These are phyloP conservation scores for Sussaba pulchella DNA, from an alignment of 2,888 invertebrate species.

Conservation along the genomic window DNA sequence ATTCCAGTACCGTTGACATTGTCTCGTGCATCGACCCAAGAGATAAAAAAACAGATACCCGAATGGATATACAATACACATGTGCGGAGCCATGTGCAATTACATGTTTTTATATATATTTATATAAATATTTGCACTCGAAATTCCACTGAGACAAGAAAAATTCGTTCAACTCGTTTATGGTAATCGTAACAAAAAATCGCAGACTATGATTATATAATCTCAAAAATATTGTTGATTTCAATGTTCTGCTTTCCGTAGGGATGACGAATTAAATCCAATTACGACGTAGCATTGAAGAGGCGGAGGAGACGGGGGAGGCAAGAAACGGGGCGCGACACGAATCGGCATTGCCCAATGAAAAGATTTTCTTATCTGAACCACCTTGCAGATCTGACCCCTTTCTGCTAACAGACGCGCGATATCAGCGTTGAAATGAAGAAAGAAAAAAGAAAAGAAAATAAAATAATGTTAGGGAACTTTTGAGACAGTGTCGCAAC, in stretches of 20 bases:
- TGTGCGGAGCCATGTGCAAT: too few relatives aligned
- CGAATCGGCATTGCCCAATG: conserved; percentile 2
- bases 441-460: conserved; percentile 28
- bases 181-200: background rate
- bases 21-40: conserved; percentile 53
- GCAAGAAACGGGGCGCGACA: conserved; percentile 8
- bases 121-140: conserved; percentile 22
- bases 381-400: conserved; percentile 47
- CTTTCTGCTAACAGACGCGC: conserved; percentile 33
- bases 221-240: background rate
- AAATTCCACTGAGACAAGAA: background rate
- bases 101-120: too few relatives aligned
- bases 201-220: background rate
- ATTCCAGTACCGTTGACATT: conserved; percentile 45
- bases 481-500: conserved; percentile 33
- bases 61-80: background rate
- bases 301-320: too few relatives aligned
- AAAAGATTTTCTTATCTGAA: conserved; percentile 50
- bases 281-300: conserved; percentile 20
- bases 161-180: conserved; percentile 14
- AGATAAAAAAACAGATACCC: conserved; percentile 52
- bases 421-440: conserved; percentile 40
- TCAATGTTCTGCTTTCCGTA: background rate
- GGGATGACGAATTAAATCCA: conserved; percentile 18
- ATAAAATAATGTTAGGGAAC: conserved; percentile 41